Evolutionary conservation across 2,113 vertebrate genomes (phyloP).

Genomic region (Beaufortia kweichowensis): DNA sequence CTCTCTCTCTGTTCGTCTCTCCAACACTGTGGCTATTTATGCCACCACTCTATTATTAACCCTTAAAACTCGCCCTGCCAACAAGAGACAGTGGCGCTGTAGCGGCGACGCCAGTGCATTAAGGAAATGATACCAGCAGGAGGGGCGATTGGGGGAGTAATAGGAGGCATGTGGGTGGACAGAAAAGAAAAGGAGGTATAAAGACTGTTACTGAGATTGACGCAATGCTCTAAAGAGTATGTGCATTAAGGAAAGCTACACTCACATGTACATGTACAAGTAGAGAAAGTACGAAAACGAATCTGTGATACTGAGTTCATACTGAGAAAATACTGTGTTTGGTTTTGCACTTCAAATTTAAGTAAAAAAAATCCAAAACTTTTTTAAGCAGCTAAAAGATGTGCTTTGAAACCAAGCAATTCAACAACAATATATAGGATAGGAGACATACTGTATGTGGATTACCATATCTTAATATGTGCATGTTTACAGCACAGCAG

Average conservation of each 20-base stretch:
- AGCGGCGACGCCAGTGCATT: not conserved
- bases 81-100: not conserved
- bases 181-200: not conserved
- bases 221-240: not conserved
- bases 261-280: not conserved
- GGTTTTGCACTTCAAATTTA: no score
- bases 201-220: not conserved
- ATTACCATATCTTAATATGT: no score
- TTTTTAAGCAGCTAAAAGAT: no score
- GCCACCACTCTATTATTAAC: slow-evolving; percentile 12
- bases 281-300: no score
- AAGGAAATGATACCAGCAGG: slow-evolving; percentile 34
- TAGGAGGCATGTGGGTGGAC: not conserved
- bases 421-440: no score
- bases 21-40: slow-evolving; percentile 1
- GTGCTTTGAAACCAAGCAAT: no score
- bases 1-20: slow-evolving; percentile 11
- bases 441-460: no score
- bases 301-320: no score
- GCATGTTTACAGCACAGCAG: no score
- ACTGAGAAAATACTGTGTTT: no score
- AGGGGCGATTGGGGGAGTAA: slow-evolving; percentile 5
- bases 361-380: no score
- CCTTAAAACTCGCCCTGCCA: slow-evolving; percentile 18
- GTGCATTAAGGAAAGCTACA: not conserved